A percentile compares a stretch with the other conserved stretches of the same genome.
Evolutionary conservation across 2,797 vertebrate species (phyloP).

Genomic region (Garrulus glandarius): DNA sequence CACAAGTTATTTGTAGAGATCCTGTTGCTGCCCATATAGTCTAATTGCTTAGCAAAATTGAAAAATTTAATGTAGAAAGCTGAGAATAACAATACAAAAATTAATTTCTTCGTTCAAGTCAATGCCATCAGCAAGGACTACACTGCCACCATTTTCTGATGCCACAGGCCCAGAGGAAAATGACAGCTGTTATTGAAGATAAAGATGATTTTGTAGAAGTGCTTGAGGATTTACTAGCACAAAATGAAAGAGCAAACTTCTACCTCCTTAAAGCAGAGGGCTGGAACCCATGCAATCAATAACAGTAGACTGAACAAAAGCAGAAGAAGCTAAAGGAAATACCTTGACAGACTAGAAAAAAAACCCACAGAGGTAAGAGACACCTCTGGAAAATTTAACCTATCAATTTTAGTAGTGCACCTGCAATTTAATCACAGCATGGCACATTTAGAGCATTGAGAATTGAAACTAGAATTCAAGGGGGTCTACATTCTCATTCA

Average conservation of each 20-base stretch:
- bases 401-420: not conserved
- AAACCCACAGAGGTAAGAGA: not conserved
- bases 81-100: not conserved
- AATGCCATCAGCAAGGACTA: not conserved
- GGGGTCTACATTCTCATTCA: not conserved
- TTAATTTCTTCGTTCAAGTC: not conserved
- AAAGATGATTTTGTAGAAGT: slow-evolving; percentile 6
- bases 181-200: not conserved
- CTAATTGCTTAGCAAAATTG: not conserved
- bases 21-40: not conserved
- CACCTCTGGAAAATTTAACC: not conserved
- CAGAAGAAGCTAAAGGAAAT: not conserved
- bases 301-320: slow-evolving; percentile 9
- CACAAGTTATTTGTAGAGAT: not conserved
- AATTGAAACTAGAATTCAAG: not conserved
- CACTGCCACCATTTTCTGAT: not conserved
- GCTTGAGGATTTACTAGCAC: slow-evolving; percentile 1
- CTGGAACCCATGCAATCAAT: slow-evolving; percentile 1
- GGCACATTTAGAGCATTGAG: not conserved
- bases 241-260: slow-evolving; percentile 25
- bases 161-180: not conserved
- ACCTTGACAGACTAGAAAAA: not conserved
- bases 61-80: not conserved
- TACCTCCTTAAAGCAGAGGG: slow-evolving; percentile 2
- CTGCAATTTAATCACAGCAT: not conserved